Conservation (phyloP, 2,113 vertebrate genomes). For the Neotoma lepida region DNA sequence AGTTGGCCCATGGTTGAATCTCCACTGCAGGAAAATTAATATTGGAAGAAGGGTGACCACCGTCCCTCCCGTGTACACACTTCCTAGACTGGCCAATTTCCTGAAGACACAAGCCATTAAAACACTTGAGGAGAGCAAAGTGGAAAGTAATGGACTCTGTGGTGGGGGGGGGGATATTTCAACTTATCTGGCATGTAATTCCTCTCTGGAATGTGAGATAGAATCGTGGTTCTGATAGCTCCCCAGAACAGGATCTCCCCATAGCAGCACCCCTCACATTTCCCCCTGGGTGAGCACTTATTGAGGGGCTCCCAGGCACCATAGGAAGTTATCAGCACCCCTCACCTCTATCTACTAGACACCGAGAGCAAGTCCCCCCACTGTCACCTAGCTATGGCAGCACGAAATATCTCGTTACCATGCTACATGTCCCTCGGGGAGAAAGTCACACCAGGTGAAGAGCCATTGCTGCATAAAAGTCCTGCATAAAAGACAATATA, state of each 20-base stretch:
- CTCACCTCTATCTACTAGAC: background rate
- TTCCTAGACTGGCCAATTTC: background rate
- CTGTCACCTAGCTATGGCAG: background rate
- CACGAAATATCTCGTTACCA: constrained; percentile 10
- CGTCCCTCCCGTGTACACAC: background rate
- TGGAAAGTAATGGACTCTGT: background rate
- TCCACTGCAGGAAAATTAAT: background rate
- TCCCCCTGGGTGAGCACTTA: background rate
- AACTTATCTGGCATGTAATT: background rate
- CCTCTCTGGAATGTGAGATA: background rate
- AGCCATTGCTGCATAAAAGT: background rate
- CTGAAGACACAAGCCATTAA: constrained; percentile 1
- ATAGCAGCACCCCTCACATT: background rate
- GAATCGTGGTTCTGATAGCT: background rate
- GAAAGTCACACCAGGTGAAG: background rate
- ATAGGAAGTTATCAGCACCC: background rate
- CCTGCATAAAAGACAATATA: background rate
- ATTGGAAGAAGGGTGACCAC: background rate
- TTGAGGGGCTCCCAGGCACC: background rate
- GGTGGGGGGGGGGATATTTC: background rate
- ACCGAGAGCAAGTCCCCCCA: background rate
- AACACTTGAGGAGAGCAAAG: constrained; percentile 41
- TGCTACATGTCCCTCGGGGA: background rate
- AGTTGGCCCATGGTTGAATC: background rate
- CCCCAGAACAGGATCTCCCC: background rate